A percentile compares a stretch with the other conserved stretches of the same genome.
These are phyloP conservation scores for Plumapathes pennacea DNA, from an alignment of 92 coral and sea anemone genomes.

Conservation along the genomic window DNA sequence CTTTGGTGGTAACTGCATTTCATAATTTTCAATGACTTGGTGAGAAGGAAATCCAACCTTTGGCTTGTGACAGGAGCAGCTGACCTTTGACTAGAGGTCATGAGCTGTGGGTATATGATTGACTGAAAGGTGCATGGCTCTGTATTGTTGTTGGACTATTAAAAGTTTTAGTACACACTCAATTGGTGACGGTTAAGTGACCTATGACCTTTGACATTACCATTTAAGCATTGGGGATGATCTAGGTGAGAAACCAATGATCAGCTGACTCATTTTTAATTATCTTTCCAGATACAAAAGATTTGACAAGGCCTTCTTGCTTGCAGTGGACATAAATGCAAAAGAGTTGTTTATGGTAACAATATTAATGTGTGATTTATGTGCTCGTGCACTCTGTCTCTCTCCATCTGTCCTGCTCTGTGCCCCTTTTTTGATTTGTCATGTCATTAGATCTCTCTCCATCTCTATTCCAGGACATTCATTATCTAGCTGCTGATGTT, in stretches of 20 bases:
- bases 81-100: no score
- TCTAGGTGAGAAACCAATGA: neutral
- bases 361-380: neutral
- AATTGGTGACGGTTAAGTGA: no score
- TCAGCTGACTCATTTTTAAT: neutral
- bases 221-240: no score
- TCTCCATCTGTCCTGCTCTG: neutral
- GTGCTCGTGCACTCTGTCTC: neutral
- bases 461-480: constrained; percentile 67
- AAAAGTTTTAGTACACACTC: neutral
- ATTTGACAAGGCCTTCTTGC: constrained; percentile 92
- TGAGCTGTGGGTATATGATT: no score
- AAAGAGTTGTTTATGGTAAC: constrained; percentile 94
- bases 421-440: neutral
- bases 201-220: no score
- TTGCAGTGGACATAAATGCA: constrained; percentile 98
- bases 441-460: neutral
- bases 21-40: no score
- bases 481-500: constrained; percentile 82
- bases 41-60: no score
- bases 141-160: neutral
- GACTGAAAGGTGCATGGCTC: no score
- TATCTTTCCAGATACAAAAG: constrained; percentile 70
- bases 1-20: no score
- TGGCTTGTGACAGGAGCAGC: no score